phyloP scores from a whole-genome alignment of 2,888 invertebrate species.

The Harpalus rufipes region DNA sequence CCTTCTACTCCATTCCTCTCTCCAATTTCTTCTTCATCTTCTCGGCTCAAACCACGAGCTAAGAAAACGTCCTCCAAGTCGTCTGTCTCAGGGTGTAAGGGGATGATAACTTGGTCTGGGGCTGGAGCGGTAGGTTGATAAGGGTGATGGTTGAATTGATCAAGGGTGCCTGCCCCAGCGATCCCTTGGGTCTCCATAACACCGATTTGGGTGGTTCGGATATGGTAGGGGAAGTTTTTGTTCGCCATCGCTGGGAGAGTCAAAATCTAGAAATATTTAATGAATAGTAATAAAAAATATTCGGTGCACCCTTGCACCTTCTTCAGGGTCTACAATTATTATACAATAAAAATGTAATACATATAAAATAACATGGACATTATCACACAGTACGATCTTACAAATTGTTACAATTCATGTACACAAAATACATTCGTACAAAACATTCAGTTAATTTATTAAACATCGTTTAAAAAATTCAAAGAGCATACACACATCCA shows the following conservation, averaged over 20 bases:
- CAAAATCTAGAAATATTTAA: slow-evolving; percentile 80
- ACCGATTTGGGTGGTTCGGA: slow-evolving; percentile 90
- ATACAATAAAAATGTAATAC: too few species aligned
- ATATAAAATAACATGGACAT: too few species aligned
- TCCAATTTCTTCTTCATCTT: neutral
- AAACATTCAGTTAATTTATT: too few species aligned
- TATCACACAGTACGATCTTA: too few species aligned
- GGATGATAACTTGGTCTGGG: slow-evolving; percentile 82
- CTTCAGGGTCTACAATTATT: too few species aligned
- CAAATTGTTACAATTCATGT: too few species aligned
- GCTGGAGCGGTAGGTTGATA: slow-evolving; percentile 80
- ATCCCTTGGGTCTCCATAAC: slow-evolving; percentile 81
- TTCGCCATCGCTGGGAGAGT: slow-evolving; percentile 92
- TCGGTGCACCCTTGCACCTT: too few species aligned
- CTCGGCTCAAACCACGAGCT: neutral
- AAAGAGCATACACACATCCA: too few species aligned
- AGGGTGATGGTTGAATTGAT: slow-evolving; percentile 82
- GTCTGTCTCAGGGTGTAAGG: slow-evolving; percentile 82
- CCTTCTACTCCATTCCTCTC: neutral
- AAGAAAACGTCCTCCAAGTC: slow-evolving; percentile 77
- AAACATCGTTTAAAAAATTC: too few species aligned
- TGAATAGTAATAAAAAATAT: neutral
- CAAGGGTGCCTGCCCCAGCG: slow-evolving; percentile 78
- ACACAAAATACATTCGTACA: too few species aligned
- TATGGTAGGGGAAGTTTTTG: slow-evolving; percentile 94